Evolutionary conservation across 1,140 invertebrate genomes (phyloP).

Genomic region (Orussus abietinus): DNA sequence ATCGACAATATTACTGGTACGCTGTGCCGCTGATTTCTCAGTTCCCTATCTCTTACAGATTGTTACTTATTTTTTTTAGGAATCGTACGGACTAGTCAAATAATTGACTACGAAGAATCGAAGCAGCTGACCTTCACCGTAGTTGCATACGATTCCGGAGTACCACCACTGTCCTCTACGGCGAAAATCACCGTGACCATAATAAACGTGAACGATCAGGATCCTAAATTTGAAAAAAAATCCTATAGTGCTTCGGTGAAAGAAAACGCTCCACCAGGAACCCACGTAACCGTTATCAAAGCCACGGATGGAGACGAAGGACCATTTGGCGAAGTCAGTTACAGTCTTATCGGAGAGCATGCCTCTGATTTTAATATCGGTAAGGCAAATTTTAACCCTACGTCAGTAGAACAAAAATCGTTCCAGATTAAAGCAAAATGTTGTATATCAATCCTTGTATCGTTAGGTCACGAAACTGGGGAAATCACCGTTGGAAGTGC

Average conservation of each 20-base stretch:
- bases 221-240: slow-evolving; percentile 69
- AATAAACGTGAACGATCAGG: slow-evolving; percentile 83
- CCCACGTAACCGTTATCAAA: slow-evolving; percentile 64
- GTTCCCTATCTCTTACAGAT: no score
- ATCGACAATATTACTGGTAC: slow-evolving; percentile 72
- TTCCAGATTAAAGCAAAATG: no score
- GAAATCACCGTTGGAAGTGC: slow-evolving; percentile 72
- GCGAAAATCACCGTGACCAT: slow-evolving; percentile 74
- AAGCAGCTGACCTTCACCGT: slow-evolving; percentile 75
- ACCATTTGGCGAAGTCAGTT: slow-evolving; percentile 69
- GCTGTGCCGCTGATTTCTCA: background rate
- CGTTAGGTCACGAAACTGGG: slow-evolving; percentile 60
- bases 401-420: no score
- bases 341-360: slow-evolving; percentile 71
- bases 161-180: slow-evolving; percentile 72
- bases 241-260: slow-evolving; percentile 66
- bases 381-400: slow-evolving; percentile 17
- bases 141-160: slow-evolving; percentile 76
- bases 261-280: slow-evolving; percentile 72
- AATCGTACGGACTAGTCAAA: slow-evolving; percentile 71
- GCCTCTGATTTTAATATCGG: slow-evolving; percentile 69
- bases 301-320: slow-evolving; percentile 74
- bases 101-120: slow-evolving; percentile 79
- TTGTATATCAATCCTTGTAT: background rate
- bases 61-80: no score